Conservation (phyloP, 2,888 invertebrate genomes). For the Actias luna region DNA sequence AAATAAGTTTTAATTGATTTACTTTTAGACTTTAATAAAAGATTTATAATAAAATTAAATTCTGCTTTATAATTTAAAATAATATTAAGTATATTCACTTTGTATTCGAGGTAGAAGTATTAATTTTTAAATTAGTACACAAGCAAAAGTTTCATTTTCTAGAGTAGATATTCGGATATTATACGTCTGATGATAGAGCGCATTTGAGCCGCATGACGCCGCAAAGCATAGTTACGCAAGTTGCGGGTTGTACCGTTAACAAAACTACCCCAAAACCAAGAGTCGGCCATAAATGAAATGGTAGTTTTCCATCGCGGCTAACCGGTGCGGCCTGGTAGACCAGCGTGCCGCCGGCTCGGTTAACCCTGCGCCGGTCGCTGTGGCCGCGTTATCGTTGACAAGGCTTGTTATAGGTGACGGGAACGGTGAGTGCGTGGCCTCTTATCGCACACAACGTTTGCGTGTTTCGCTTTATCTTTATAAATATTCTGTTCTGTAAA, state of each 20-base stretch:
- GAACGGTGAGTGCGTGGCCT: conserved; percentile 51
- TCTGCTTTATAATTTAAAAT: no score
- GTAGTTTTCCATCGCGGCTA: conserved; percentile 75
- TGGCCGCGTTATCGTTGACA: conserved; percentile 79
- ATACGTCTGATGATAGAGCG: conserved; percentile 46
- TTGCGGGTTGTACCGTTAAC: conserved; percentile 69
- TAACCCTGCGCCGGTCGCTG: conserved; percentile 58
- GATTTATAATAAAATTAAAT: no score
- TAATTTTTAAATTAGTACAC: conserved; percentile 7
- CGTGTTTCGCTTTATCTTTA: conserved; percentile 34
- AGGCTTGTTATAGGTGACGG: conserved; percentile 73
- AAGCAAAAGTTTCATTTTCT: conserved; percentile 4
- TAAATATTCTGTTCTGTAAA: conserved; percentile 18
- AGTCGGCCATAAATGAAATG: conserved; percentile 78
- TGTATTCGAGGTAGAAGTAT: no score
- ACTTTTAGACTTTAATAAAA: no score
- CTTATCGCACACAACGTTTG: conserved; percentile 56
- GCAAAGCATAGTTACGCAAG: conserved; percentile 72
- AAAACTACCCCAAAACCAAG: conserved; percentile 72
- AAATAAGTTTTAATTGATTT: no score
- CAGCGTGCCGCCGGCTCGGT: conserved; percentile 47
- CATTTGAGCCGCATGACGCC: conserved; percentile 52
- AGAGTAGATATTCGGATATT: conserved; percentile 12
- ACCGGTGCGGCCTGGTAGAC: conserved; percentile 43
- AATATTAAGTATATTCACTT: no score